These are phyloP conservation scores for Emydura subglobosa DNA, from an alignment of 2,113 vertebrate species.

Conservation along the genomic window DNA sequence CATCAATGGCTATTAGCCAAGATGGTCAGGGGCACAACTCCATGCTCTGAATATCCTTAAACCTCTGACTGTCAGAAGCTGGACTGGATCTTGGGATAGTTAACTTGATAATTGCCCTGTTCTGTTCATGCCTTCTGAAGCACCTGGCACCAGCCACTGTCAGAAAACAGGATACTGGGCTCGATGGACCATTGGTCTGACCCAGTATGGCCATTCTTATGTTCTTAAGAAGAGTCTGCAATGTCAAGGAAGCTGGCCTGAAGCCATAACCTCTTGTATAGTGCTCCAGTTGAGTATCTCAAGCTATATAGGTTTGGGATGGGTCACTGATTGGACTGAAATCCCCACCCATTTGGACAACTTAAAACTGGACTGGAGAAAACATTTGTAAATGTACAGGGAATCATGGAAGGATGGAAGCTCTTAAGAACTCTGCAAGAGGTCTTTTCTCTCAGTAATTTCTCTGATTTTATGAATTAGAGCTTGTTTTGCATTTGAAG, in stretches of 20 bases:
- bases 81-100: too few relatives aligned
- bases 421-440: background rate
- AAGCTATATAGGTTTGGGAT: slow-evolving; percentile 54
- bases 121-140: too few relatives aligned
- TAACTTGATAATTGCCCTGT: too few relatives aligned
- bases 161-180: too few relatives aligned
- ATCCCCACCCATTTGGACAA: slow-evolving; percentile 4
- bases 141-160: too few relatives aligned
- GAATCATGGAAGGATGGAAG: background rate
- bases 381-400: background rate
- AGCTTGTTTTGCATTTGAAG: background rate
- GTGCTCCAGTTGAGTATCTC: slow-evolving; percentile 34
- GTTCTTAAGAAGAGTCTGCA: slow-evolving; percentile 50
- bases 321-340: slow-evolving; percentile 44
- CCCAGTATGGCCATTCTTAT: too few relatives aligned
- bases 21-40: too few relatives aligned
- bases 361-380: background rate
- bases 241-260: slow-evolving; percentile 68
- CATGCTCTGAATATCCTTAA: too few relatives aligned
- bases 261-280: slow-evolving; percentile 71
- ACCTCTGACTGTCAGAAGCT: too few relatives aligned
- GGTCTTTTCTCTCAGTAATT: background rate
- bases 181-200: too few relatives aligned
- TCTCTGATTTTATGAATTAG: background rate
- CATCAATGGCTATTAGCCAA: too few relatives aligned